A percentile compares a stretch with the other conserved stretches of the same genome.
Evolutionary conservation across 2,888 invertebrate genomes (phyloP).

Genomic region (Cantharis lateralis): DNA sequence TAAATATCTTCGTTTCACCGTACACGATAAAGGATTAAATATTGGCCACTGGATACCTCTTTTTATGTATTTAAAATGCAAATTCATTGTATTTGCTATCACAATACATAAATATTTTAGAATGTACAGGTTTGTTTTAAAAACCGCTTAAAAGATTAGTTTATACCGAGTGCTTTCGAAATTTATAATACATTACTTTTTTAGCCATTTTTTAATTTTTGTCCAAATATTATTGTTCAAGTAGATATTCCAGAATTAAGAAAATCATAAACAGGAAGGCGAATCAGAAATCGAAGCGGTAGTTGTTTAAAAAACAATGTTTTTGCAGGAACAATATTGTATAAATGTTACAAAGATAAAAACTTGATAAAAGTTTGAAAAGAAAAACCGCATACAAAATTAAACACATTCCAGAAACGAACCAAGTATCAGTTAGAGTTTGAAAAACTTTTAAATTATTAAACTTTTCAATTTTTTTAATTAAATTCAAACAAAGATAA

Average conservation of each 20-base stretch:
- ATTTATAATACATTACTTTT: background rate
- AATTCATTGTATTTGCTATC: background rate
- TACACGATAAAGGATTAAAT: background rate
- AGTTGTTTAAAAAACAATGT: background rate
- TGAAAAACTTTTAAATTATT: background rate
- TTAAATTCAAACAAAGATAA: background rate
- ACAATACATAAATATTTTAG: background rate
- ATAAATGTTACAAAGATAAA: background rate
- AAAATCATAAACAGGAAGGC: background rate
- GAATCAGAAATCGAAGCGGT: background rate
- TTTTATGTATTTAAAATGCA: background rate
- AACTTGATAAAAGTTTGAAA: background rate
- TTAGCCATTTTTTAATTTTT: background rate
- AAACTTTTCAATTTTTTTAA: background rate
- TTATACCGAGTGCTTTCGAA: background rate
- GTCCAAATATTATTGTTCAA: background rate
- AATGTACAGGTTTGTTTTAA: background rate
- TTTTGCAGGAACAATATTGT: background rate
- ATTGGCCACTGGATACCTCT: background rate
- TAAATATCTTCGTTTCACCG: background rate
- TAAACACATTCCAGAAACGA: background rate
- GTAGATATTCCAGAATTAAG: background rate
- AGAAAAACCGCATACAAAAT: background rate
- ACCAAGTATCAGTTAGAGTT: background rate
- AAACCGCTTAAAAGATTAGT: background rate